These are phyloP conservation scores for Platyrinchus mystaceus DNA, from an alignment of 2,797 vertebrate genomes.

Conservation along the genomic window DNA sequence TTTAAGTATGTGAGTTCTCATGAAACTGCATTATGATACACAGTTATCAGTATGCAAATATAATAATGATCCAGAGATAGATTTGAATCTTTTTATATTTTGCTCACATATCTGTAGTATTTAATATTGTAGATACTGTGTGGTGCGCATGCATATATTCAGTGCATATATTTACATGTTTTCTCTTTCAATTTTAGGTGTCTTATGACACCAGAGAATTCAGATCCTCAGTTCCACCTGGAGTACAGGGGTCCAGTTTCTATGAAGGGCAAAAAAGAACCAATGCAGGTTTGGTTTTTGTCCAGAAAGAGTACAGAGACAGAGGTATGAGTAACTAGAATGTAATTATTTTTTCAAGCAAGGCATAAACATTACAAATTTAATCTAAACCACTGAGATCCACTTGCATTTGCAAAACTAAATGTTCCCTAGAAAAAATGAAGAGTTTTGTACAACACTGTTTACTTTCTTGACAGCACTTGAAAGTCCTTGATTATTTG, in stretches of 20 bases:
- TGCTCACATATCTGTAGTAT: not conserved
- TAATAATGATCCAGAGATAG: not conserved
- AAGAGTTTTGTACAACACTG: not conserved
- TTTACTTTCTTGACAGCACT: constrained; percentile 10
- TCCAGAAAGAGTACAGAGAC: constrained; percentile 85
- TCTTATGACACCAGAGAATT: constrained; percentile 93
- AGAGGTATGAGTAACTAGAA: constrained; percentile 68
- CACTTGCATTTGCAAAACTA: constrained; percentile 34
- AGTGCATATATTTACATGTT: not conserved
- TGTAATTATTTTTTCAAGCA: not conserved
- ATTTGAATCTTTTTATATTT: not conserved
- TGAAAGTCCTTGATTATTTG: constrained; percentile 14
- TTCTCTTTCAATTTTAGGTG: constrained; percentile 79
- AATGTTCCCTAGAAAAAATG: constrained; percentile 32
- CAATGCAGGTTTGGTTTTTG: constrained; percentile 99
- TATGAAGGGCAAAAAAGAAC: constrained; percentile 99
- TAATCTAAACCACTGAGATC: constrained; percentile 32
- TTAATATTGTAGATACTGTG: not conserved
- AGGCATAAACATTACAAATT: not conserved
- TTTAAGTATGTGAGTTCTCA: not conserved
- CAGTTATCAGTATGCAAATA: not conserved
- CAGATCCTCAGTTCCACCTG: constrained; percentile 93
- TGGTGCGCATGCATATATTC: not conserved
- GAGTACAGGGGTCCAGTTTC: constrained; percentile 91
- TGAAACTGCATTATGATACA: not conserved